Evolutionary conservation across 2,113 vertebrate genomes (phyloP), one percentile per base, ranked within the genome.

Genomic region (Vidua macroura): DNA sequence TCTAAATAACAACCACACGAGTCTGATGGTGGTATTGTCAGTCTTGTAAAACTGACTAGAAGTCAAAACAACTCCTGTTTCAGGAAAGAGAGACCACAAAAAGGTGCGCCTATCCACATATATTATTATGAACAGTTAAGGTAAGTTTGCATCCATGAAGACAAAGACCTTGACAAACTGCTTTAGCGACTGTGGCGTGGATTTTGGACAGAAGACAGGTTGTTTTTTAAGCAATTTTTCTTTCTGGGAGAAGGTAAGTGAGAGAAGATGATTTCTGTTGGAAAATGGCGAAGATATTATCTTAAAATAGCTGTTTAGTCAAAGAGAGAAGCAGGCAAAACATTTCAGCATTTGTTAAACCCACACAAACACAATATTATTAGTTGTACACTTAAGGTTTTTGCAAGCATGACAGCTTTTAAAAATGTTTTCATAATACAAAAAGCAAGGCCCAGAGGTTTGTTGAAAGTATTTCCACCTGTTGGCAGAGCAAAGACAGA

Each of bases 331-430:
- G 58, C 5, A 83, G 64, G 91, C 63, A 83, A 90, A 92, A 92
- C 64, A 86, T 80, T 88, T 83, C 30, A 78, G 60, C 37, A 67
- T 86, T 89, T 94, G 83, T 39, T 89, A 92, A 94, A 75, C 81
- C 73, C 64, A 89, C 56, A 7, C 73, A 86, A 90, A 88, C 43
- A 48, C 68, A 74, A 59, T n/a, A 63, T 62, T 70, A 94, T 76
- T 67, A 91, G 77, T 35, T 60, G 19, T 41, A 90, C 15, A 10
- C 11, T 75, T 25, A 16, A 7, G 2, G 10, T 56, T 62, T 63
- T 28, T 56, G 21, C 43, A 84, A 59, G 14, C 16, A 37, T 41
- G 39, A 75, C 31, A 79, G 49, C 46, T 90, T 81, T 81, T n/a
- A 33, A 88, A 81, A 33, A 62, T 8, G 15, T 46, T 83, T 85